Base-by-base conservation (phyloP, 2,888 invertebrate species). In the Molanna angustata region DNA sequence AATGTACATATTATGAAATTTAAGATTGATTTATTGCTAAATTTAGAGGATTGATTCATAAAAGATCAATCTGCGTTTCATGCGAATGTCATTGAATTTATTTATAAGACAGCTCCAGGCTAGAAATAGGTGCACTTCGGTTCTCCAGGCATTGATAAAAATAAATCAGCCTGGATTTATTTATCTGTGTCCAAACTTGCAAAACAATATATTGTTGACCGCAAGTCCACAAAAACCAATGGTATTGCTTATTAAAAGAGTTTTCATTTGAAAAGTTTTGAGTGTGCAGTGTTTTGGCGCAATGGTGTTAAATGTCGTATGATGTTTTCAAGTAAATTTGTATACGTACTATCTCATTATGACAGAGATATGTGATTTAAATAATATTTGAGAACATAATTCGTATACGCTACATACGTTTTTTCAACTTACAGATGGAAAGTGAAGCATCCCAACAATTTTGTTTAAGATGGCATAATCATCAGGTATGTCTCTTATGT, bases 381-480 rank as follows among this genome's bases (percentile, higher is more conserved):
- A 45, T 40, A 45, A 37, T 18, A 16, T 51, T 9, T 41, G 7
- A 20, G 22, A 21, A 27, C 27, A 27, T 17, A 27, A 9, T 22
- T 44, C 44, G 27, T 32, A 44, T 16, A 17, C 13, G 48, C 46
- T 47, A 20, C 35, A 16, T 11, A 21, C 42, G 32, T 51, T 48
- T 48, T 48, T 52, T 52, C 47, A 40, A 63, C 64, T 63, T 66
- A 59, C 67, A 63, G 64, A 78, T 76, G 76, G 76, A 74, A 69
- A 80, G 80, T 67, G 83, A 82, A 67, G 78, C 80, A 62, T 72
- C 80, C 64, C 86, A 87, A 72, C 89, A 90, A 71, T 90, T 90
- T 73, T 90, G 89, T 70, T 79, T 90, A 66, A 82, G 89, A 70
- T 90, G 90, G 90, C 90, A 90, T 73, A 90, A 89, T 72, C 87